Evolutionary conservation across 2,113 vertebrate genomes (phyloP).

Genomic region (Hemicordylus capensis): DNA sequence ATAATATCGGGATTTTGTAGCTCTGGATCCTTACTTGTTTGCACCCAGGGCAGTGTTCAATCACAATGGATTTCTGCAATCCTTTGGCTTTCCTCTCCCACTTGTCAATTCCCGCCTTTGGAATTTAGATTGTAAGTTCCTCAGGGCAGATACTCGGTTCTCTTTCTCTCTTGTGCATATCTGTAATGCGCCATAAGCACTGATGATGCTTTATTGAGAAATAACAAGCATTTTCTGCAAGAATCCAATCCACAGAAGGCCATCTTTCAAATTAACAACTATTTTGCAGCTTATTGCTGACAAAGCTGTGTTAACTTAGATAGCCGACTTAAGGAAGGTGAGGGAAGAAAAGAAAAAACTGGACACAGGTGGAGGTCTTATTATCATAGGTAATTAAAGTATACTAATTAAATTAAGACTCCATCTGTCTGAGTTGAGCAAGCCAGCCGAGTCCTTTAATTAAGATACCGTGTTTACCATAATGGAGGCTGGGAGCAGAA

Average conservation of each 20-base stretch:
- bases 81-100: not conserved
- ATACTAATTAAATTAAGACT: constrained; percentile 80
- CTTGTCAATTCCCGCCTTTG: not conserved
- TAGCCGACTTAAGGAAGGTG: constrained; percentile 29
- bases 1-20: no score
- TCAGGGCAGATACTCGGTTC: not conserved
- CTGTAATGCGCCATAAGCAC: not conserved
- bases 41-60: no score
- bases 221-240: not conserved
- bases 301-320: accelerated
- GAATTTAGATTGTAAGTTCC: not conserved
- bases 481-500: constrained; percentile 60
- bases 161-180: not conserved
- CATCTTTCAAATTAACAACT: not conserved
- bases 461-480: constrained; percentile 67
- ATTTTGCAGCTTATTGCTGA: not conserved
- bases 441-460: constrained; percentile 72
- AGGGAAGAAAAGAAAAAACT: constrained; percentile 5
- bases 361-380: constrained; percentile 50
- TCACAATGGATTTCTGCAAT: not conserved
- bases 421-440: constrained; percentile 76
- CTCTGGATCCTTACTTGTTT: no score
- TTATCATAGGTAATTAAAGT: constrained; percentile 76
- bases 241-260: not conserved
- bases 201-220: not conserved